Base-by-base conservation (phyloP, 2,797 vertebrate species). In the Acropternis orthonyx region DNA sequence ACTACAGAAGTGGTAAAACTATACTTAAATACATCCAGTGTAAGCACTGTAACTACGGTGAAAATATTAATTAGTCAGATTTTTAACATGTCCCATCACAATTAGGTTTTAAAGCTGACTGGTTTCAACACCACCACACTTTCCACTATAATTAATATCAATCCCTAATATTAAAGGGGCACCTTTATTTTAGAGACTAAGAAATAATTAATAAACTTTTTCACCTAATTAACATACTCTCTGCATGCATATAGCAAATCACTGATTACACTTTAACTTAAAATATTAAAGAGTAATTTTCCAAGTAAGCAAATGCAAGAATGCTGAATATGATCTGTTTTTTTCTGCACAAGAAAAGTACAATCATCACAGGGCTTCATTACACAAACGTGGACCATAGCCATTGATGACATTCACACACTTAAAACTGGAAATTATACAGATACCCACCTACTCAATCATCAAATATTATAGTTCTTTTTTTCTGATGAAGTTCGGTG, bases 371-470 rank as follows among this genome's bases (percentile, higher is more conserved):
- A 8, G 4, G 28, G 1, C 2, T 59, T 37, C 30, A 21, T 39
- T 34, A 46, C 14, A 55, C 30, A 63, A 55, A 26, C 17, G 30
- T 26, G 18, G 48, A 39, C 12, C 52, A 28, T 30, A 65, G 21
- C 6, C 17, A 39, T 6, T 13, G 4, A 26, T 26, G n/a, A 21
- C 39, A n/a, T 39, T 54, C 12, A 72, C 10, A 16, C 0, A 1
- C 52, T 63, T 48, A 6, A 69, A 55, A 88, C 52, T 9, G 7
- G 1, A 23, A 34, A 43, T 21, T 48, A 26, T 36, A 37, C 32
- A 74, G 24, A 28, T 36, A 34, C 0, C 6, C 6, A 32, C 11
- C 30, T 32, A 30, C 9, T 56, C 17, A 43, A 69, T 28, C 34
- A 59, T 65, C 30, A 59, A 30, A 19, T 20, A 37, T 0, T 26